Evolutionary conservation across 2,888 invertebrate species (phyloP).

Genomic region (Trissoscelio sp.): DNA sequence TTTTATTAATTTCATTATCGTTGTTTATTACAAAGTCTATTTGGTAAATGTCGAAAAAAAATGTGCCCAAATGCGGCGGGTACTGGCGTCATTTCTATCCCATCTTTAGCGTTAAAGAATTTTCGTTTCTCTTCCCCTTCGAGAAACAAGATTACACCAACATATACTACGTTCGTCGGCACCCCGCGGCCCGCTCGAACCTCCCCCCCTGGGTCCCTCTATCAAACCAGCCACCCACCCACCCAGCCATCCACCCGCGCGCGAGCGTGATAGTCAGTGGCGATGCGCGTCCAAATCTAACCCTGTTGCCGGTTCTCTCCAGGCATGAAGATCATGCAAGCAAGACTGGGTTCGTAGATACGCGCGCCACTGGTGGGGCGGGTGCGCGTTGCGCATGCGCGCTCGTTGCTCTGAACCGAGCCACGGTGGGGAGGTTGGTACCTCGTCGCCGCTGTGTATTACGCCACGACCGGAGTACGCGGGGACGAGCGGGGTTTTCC

Average conservation of each 20-base stretch:
- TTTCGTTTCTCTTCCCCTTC: constrained; percentile 74
- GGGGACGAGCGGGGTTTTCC: constrained; percentile 18
- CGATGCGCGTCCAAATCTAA: constrained; percentile 78
- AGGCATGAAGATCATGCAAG: constrained; percentile 70
- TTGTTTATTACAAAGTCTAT: constrained; percentile 42
- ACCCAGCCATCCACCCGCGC: constrained; percentile 71
- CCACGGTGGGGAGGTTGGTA: constrained; percentile 51
- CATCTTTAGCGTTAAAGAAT: constrained; percentile 74
- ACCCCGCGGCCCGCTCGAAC: constrained; percentile 33
- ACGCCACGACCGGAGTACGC: constrained; percentile 30
- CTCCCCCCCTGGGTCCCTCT: constrained; percentile 75
- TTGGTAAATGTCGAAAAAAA: constrained; percentile 53
- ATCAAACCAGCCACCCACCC: constrained; percentile 46
- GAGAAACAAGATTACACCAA: constrained; percentile 79
- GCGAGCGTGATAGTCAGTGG: constrained; percentile 77
- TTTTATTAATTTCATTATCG: constrained; percentile 48
- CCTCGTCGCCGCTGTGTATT: constrained; percentile 57
- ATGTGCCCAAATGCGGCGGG: constrained; percentile 30
- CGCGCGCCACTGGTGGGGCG: constrained; percentile 38
- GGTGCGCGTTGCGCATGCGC: constrained; percentile 61
- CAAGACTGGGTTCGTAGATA: constrained; percentile 66
- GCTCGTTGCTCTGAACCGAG: constrained; percentile 28
- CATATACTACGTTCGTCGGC: constrained; percentile 71
- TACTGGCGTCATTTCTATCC: constrained; percentile 54
- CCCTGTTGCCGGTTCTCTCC: constrained; percentile 81